Evolutionary conservation across 1,140 invertebrate species (phyloP).

Genomic region (Meloidogyne floridensis): DNA sequence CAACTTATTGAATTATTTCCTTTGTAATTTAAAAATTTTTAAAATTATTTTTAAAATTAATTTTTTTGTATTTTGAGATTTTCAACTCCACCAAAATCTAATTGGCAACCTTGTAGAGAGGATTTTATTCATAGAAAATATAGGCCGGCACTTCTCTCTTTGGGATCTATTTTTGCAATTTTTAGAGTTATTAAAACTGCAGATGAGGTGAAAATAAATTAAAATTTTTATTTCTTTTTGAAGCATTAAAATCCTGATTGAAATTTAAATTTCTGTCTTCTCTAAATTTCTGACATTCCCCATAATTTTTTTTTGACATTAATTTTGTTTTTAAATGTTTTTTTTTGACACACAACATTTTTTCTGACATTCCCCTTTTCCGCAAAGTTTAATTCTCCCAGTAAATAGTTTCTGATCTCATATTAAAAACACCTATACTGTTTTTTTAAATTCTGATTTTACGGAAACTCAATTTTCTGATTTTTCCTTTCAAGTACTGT

Average conservation of each 20-base stretch:
- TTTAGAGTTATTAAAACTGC: slow-evolving; percentile 48
- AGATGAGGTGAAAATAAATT: slow-evolving; percentile 34
- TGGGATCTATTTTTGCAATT: slow-evolving; percentile 44
- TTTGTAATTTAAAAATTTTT: not conserved
- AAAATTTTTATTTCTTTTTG: not conserved
- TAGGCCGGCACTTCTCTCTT: slow-evolving; percentile 47
- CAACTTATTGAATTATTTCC: not conserved
- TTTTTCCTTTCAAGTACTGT: no score
- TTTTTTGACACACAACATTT: no score
- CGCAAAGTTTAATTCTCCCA: no score
- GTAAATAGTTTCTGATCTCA: no score
- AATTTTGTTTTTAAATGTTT: no score
- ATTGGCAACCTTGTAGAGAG: slow-evolving; percentile 32
- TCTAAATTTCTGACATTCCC: no score
- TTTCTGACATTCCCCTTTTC: no score
- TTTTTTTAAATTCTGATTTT: no score
- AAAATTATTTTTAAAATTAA: not conserved
- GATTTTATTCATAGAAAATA: slow-evolving; percentile 37
- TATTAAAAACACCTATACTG: no score
- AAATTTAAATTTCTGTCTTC: no score
- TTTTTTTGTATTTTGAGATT: slow-evolving; percentile 17
- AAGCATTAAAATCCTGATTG: not conserved
- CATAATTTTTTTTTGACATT: no score
- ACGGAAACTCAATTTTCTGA: no score
- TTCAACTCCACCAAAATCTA: slow-evolving; percentile 17